Evolutionary conservation across 64 coral and sea anemone genomes (phyloP).

Genomic region (Trachythela sp.): DNA sequence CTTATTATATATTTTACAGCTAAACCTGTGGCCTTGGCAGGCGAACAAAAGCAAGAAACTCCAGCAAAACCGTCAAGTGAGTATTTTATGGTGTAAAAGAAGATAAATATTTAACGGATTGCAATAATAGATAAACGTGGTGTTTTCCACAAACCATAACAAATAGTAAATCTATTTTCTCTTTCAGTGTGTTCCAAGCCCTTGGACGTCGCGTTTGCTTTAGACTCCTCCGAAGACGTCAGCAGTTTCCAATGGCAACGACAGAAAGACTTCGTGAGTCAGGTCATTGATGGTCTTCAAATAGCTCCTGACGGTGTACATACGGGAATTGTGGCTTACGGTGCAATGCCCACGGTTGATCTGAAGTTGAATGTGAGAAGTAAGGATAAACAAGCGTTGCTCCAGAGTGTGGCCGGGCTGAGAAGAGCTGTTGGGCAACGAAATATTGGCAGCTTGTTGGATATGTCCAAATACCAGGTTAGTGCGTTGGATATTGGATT

Average conservation of each 20-base stretch:
- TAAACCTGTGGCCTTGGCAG: neutral
- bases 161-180: neutral
- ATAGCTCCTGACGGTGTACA: slow-evolving; percentile 59
- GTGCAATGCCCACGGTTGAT: slow-evolving; percentile 83
- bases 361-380: slow-evolving; percentile 67
- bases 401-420: neutral
- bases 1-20: neutral
- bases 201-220: slow-evolving; percentile 82
- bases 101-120: neutral
- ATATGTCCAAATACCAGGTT: slow-evolving; percentile 4
- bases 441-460: neutral
- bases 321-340: slow-evolving; percentile 77
- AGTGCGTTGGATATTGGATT: no score
- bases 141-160: neutral
- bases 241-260: slow-evolving; percentile 61
- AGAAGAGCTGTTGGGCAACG: neutral
- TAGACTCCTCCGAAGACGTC: slow-evolving; percentile 91
- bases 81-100: neutral
- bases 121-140: neutral
- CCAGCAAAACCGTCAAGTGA: neutral
- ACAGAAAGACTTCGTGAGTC: slow-evolving; percentile 70
- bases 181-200: slow-evolving; percentile 66
- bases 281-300: slow-evolving; percentile 58
- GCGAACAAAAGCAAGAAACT: neutral
- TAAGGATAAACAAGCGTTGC: neutral